A percentile compares a stretch with the other conserved stretches of the same genome.
phyloP scores from a whole-genome alignment of 2,113 vertebrate genomes.

The Prolemur simus region DNA sequence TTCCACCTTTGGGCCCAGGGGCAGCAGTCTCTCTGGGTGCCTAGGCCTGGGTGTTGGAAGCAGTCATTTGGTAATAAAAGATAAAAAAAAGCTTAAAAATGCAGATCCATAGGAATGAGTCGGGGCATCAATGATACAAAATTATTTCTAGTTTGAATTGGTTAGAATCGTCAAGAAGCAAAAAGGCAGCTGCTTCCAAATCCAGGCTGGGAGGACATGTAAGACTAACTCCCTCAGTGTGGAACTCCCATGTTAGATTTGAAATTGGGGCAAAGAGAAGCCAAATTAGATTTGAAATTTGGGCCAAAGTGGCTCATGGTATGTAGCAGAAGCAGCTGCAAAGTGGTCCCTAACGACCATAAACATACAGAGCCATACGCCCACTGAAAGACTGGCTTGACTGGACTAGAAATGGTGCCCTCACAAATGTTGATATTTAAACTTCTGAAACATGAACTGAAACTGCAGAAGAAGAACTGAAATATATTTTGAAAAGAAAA shows the following conservation, averaged over 20 bases:
- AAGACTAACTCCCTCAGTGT: background rate
- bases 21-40: background rate
- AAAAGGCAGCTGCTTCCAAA: background rate
- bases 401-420: background rate
- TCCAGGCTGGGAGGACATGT: background rate
- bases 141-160: background rate
- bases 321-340: background rate
- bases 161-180: background rate
- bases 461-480: constrained; percentile 63
- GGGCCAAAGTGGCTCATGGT: background rate
- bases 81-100: background rate
- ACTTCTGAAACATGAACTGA: constrained; percentile 64
- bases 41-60: background rate
- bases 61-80: background rate
- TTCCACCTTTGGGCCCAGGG: background rate
- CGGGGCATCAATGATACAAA: background rate
- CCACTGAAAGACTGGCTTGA: background rate
- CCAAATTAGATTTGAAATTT: background rate
- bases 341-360: background rate
- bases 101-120: background rate
- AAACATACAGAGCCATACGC: background rate
- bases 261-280: background rate
- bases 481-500: constrained; percentile 57
- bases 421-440: background rate
- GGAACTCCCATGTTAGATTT: background rate